Conservation (phyloP, 2,113 vertebrate species). For the Genyomyrus donnyi region DNA sequence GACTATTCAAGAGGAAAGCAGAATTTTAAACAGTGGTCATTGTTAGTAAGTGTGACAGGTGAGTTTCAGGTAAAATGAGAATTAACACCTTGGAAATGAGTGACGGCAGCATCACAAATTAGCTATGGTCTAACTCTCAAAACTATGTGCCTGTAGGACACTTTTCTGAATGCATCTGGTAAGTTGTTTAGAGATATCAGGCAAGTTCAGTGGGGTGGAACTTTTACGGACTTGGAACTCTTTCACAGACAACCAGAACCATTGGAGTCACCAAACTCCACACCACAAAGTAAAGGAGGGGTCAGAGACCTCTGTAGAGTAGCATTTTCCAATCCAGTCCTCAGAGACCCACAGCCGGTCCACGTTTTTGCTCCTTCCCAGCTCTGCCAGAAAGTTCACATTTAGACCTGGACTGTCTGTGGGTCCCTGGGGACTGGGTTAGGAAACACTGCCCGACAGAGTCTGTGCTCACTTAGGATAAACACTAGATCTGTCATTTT, state of each 20-base stretch:
- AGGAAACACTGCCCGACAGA: not conserved
- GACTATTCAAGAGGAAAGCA: not conserved
- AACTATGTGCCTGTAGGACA: not conserved
- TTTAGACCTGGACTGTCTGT: not conserved
- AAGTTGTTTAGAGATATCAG: not conserved
- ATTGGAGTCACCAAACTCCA: not conserved
- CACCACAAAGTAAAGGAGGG: not conserved
- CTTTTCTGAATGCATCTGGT: not conserved
- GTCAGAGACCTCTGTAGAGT: not conserved
- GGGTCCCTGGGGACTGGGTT: not conserved
- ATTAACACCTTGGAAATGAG: not conserved
- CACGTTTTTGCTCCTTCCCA: not conserved
- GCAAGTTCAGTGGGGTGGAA: not conserved
- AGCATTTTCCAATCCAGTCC: not conserved
- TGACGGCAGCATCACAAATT: not conserved
- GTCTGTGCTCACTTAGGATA: not conserved
- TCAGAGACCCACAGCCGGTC: not conserved
- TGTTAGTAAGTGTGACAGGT: not conserved
- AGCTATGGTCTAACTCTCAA: not conserved
- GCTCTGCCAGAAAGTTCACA: too few species aligned
- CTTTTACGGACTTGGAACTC: not conserved
- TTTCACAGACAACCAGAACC: not conserved
- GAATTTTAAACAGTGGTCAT: not conserved
- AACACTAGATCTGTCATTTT: not conserved
- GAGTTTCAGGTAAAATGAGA: not conserved